phyloP scores from a whole-genome alignment of 2,888 invertebrate genomes.

The Pterostichus madidus region DNA sequence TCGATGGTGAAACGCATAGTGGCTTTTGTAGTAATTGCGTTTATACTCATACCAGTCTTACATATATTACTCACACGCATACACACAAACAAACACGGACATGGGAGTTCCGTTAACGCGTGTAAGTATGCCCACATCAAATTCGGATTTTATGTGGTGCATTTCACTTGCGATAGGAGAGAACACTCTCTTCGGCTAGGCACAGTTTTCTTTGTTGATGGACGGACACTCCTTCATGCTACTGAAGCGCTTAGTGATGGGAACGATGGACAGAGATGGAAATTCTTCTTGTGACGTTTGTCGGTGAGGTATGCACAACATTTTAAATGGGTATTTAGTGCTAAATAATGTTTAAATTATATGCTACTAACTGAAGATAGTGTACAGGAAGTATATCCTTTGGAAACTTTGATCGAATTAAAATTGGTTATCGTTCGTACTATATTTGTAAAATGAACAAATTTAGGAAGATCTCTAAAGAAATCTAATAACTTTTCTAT shows the following conservation, averaged over 20 bases:
- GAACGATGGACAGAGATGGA: neutral
- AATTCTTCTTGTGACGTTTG: neutral
- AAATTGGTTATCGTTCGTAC: no score
- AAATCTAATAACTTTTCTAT: no score
- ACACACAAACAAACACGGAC: neutral
- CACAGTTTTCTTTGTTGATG: conserved; percentile 32
- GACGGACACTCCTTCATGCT: conserved; percentile 29
- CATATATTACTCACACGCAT: conserved; percentile 24
- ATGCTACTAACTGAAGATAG: no score
- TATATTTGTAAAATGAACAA: no score
- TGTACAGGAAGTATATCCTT: no score
- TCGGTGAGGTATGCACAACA: neutral
- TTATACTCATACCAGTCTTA: conserved; percentile 54
- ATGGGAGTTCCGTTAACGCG: conserved; percentile 24
- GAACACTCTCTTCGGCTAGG: neutral
- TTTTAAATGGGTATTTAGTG: no score
- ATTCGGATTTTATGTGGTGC: conserved; percentile 41
- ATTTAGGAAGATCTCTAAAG: no score
- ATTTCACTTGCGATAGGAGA: conserved; percentile 29
- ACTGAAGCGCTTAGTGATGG: neutral
- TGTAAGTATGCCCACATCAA: conserved; percentile 29
- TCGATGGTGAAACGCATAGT: conserved; percentile 68
- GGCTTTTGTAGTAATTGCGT: conserved; percentile 65
- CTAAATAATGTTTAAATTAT: no score
- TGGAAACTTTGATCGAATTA: no score